Conservation (phyloP, 2,113 vertebrate species). For the Pseudorasbora parva region DNA sequence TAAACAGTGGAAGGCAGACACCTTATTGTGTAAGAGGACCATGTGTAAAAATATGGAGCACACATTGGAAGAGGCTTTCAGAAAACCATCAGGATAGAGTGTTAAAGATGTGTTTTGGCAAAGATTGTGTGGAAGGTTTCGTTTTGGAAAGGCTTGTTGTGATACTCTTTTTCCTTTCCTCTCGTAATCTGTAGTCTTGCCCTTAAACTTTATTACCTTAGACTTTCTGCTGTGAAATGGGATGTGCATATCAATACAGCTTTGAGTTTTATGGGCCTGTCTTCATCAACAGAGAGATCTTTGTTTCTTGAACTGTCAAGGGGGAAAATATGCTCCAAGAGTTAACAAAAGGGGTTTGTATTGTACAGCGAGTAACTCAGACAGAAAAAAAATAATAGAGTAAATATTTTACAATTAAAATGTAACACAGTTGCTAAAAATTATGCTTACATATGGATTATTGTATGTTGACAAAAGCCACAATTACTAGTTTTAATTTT, state of each 20-base stretch:
- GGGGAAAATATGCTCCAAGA: constrained; percentile 26
- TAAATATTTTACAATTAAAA: too few relatives aligned
- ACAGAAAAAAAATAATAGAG: not conserved
- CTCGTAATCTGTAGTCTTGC: not conserved
- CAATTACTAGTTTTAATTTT: not conserved
- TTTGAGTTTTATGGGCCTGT: constrained; percentile 48
- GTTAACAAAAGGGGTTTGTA: constrained; percentile 44
- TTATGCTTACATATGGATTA: too few relatives aligned
- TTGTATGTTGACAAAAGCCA: too few relatives aligned
- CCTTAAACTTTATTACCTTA: constrained; percentile 44
- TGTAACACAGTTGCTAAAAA: not conserved
- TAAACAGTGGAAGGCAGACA: constrained; percentile 67
- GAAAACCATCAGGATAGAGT: constrained; percentile 52
- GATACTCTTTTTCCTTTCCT: constrained; percentile 39
- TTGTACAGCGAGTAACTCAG: constrained; percentile 36
- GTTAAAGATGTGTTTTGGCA: constrained; percentile 61
- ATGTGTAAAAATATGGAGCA: constrained; percentile 64
- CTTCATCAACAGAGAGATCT: constrained; percentile 47
- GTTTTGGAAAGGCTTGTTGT: constrained; percentile 56
- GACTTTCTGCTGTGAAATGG: constrained; percentile 40
- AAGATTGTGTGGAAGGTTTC: constrained; percentile 55
- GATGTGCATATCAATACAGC: constrained; percentile 37
- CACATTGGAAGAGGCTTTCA: constrained; percentile 56
- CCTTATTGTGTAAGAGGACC: constrained; percentile 58
- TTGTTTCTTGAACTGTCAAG: constrained; percentile 42